These are phyloP conservation scores for Tretioscincus oriximinensis DNA, from an alignment of 2,113 vertebrate species.

Conservation along the genomic window DNA sequence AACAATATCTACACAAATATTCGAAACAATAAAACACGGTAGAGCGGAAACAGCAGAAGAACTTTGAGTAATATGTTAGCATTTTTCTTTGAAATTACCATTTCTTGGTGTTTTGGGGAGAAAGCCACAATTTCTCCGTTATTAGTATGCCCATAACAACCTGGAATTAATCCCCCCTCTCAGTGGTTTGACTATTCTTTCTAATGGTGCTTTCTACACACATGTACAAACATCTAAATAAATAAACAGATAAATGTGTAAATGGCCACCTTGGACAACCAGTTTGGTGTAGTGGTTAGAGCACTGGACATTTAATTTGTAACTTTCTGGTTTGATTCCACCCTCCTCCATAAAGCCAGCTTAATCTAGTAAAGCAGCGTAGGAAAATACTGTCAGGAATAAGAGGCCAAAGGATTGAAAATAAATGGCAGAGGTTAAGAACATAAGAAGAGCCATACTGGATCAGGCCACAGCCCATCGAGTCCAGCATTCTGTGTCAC, in stretches of 20 bases:
- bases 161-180: slow-evolving; percentile 63
- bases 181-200: slow-evolving; percentile 54
- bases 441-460: no score
- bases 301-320: no score
- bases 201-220: slow-evolving; percentile 51
- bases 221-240: slow-evolving; percentile 65
- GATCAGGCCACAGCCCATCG: no score
- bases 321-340: no score
- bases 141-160: slow-evolving; percentile 57
- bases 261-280: no score
- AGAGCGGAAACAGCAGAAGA: slow-evolving; percentile 64
- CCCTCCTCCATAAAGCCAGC: no score
- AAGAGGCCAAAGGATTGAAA: no score
- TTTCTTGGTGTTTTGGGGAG: slow-evolving; percentile 60
- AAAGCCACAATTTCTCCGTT: slow-evolving; percentile 62
- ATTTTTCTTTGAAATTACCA: slow-evolving; percentile 64
- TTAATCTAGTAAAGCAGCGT: no score
- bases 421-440: no score
- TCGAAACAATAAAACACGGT: slow-evolving; percentile 59
- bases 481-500: no score
- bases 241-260: slow-evolving; percentile 5
- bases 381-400: no score
- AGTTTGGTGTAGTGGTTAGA: no score
- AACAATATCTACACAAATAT: slow-evolving; percentile 58
- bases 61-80: slow-evolving; percentile 56